Evolutionary conservation across 2,888 invertebrate species (phyloP), one percentile per base, ranked within the genome.

Genomic region (Timema cristinae): DNA sequence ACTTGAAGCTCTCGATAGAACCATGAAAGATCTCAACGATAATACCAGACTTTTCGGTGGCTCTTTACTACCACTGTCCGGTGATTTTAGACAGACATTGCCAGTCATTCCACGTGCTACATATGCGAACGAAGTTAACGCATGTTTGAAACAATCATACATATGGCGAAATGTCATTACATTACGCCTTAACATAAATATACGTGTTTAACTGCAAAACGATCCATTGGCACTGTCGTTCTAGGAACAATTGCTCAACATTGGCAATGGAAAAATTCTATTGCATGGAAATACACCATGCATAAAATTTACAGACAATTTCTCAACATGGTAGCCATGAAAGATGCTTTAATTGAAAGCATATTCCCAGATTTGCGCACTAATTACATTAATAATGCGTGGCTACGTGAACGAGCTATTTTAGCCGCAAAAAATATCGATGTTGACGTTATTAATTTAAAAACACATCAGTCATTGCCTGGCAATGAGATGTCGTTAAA

Each of bases 401-500:
- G 78, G 78, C 76, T 81, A 11, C 52, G 73, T 71, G 77, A 79
- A 76, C 70, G 79, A 72, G 78, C 78, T 9, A 80, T 81, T 76
- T 78, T 80, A 66, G 78, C 78, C 52, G 77, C 80, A 71, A 79
- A 78, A 77, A 80, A 32, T 32, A 32, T 32, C 32, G 32, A 32
- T 32, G 32, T 32, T 32, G 4, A 32, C 32, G 32, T 4, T 32
- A 32, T 32, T 32, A 32, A 32, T 32, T 32, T 32, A 1, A 32
- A 32, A 32, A 32, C 4, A 32, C 32, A 32, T 2, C 32, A 32
- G 32, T 32, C 32, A 32, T 32, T 32, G 32, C 32, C 32, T 32
- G 32, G 32, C 32, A 32, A 32, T 32, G 32, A 32, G 32, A 32
- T 32, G 32, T 32, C 32, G 32, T 32, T 32, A 8, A 67, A 66